phyloP scores from a whole-genome alignment of 2,797 vertebrate species.

The Tachyglossus aculeatus region DNA sequence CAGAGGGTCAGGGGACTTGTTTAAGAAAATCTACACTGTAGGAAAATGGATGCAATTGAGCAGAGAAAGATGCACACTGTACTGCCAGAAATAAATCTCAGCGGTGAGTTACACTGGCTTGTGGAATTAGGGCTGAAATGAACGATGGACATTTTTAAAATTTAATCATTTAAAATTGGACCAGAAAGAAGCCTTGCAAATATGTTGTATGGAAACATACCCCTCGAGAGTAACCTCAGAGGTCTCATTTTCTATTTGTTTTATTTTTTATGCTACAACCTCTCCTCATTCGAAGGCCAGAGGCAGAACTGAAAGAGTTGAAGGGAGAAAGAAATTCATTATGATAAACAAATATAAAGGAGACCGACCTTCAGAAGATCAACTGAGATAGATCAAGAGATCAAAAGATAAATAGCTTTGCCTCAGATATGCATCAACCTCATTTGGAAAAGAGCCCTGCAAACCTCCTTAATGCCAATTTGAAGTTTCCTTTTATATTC shows the following conservation, averaged over 20 bases:
- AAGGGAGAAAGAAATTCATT: background rate
- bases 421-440: no score
- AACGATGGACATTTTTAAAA: background rate
- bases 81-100: background rate
- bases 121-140: background rate
- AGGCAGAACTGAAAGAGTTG: background rate
- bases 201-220: background rate
- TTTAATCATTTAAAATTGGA: background rate
- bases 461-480: background rate
- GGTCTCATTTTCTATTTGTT: background rate
- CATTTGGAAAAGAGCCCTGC: no score
- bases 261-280: background rate
- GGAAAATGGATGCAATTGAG: background rate
- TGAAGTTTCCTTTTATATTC: background rate
- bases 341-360: conserved; percentile 13
- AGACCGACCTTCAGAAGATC: no score
- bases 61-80: background rate
- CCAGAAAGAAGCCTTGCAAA: background rate
- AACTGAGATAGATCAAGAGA: no score
- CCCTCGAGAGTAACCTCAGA: background rate
- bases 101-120: background rate
- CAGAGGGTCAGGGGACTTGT: no score
- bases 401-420: no score
- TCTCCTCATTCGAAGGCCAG: background rate
- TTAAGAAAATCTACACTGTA: no score